phyloP scores from a whole-genome alignment of 2,113 vertebrate species.

The Passerina amoena region DNA sequence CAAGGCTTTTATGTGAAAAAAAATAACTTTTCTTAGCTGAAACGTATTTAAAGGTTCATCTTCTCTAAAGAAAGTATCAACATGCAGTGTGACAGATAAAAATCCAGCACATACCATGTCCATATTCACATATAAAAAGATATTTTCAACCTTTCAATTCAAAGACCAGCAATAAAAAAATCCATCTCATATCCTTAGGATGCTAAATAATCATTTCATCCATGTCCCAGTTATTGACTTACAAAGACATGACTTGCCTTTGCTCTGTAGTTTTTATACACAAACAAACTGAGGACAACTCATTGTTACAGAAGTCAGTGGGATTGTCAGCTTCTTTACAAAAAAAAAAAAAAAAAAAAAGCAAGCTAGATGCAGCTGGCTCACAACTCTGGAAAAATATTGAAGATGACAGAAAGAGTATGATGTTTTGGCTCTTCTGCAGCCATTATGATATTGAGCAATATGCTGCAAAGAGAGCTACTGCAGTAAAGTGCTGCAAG shows the following conservation, averaged over 20 bases:
- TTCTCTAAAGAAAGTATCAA: constrained; percentile 9
- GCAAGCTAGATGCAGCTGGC: background rate
- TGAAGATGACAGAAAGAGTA: background rate
- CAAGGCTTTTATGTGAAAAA: constrained; percentile 15
- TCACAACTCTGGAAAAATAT: constrained; percentile 33
- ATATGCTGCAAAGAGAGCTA: background rate
- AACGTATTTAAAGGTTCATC: constrained; percentile 3
- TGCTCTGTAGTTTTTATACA: constrained; percentile 7
- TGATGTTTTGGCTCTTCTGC: constrained; percentile 10
- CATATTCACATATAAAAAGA: constrained; percentile 9
- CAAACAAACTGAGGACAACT: constrained; percentile 3
- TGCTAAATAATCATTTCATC: constrained; percentile 12
- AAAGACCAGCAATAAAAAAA: constrained; percentile 1
- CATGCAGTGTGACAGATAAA: constrained; percentile 15
- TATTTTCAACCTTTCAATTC: constrained; percentile 18
- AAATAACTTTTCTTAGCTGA: background rate
- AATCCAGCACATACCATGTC: background rate
- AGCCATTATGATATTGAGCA: constrained; percentile 21
- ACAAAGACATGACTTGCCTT: constrained; percentile 29
- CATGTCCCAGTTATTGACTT: background rate
- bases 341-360: background rate
- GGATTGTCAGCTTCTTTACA: background rate
- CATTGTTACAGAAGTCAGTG: background rate
- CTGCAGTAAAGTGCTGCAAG: constrained; percentile 9
- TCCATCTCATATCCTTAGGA: background rate